phyloP scores from a whole-genome alignment of 1,140 invertebrate species.

The Pachypeltis micranthus region DNA sequence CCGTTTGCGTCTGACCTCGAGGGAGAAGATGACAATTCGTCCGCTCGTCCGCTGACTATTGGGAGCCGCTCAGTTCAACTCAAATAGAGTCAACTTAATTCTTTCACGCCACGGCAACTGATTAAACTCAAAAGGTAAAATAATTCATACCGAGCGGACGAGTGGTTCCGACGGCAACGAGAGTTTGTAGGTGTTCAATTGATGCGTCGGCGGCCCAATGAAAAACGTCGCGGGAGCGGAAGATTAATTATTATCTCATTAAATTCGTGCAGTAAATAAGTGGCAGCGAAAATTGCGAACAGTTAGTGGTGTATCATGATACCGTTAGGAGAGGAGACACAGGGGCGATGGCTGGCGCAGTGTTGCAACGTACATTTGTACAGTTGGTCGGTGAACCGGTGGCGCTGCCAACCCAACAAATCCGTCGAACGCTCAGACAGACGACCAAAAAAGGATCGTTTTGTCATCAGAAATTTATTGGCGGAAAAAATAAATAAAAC shows the following conservation, averaged over 20 bases:
- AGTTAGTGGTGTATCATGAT: background rate
- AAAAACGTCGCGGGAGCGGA: too few species aligned
- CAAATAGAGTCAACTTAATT: background rate
- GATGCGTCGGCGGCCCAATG: background rate
- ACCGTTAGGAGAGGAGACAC: background rate
- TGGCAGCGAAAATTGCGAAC: background rate
- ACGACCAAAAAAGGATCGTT: too few species aligned
- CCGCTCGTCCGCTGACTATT: background rate
- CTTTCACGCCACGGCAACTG: too few species aligned
- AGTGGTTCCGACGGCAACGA: background rate
- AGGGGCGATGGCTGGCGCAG: conserved; percentile 5
- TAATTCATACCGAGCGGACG: background rate
- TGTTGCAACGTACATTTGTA: background rate
- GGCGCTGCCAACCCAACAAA: too few species aligned
- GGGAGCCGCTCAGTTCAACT: background rate
- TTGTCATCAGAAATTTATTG: too few species aligned
- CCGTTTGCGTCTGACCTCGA: background rate
- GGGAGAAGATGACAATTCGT: background rate
- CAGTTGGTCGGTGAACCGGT: too few species aligned
- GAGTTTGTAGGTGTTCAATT: background rate
- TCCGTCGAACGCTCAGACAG: too few species aligned
- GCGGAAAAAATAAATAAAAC: too few species aligned
- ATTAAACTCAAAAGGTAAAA: conserved; percentile 1
- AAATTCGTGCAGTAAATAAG: background rate
- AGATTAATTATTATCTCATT: background rate